Evolutionary conservation across 2,888 invertebrate species (phyloP).

Genomic region (Boloria euphrosyne): DNA sequence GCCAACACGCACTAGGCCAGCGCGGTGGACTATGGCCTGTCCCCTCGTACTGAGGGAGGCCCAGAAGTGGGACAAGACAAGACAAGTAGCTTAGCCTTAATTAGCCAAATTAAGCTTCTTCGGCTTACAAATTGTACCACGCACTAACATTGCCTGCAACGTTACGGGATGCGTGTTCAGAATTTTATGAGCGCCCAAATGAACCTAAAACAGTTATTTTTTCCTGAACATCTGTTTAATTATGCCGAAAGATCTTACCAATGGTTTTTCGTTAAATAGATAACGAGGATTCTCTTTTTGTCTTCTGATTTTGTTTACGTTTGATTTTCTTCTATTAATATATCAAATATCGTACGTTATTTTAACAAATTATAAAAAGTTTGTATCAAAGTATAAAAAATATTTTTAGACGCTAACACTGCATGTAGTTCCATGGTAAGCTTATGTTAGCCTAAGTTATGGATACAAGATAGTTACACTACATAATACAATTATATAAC

Average conservation of each 20-base stretch:
- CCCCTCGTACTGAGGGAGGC: too few species aligned
- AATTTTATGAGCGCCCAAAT: slow-evolving; percentile 68
- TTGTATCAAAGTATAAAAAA: too few species aligned
- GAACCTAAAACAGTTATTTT: slow-evolving; percentile 59
- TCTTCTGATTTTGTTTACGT: slow-evolving; percentile 11
- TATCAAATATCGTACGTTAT: too few species aligned
- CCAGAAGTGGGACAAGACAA: too few species aligned
- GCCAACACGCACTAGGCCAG: too few species aligned
- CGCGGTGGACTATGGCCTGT: too few species aligned
- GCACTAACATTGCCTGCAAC: slow-evolving; percentile 50
- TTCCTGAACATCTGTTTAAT: slow-evolving; percentile 66
- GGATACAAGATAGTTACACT: neutral
- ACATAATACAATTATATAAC: too few species aligned
- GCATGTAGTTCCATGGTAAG: neutral
- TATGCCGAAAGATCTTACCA: slow-evolving; percentile 58
- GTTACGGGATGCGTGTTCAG: slow-evolving; percentile 67
- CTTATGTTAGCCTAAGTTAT: too few species aligned
- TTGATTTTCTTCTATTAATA: neutral
- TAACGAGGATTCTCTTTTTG: slow-evolving; percentile 35
- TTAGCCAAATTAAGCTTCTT: neutral
- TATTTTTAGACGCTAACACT: neutral
- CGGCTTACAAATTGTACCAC: slow-evolving; percentile 43
- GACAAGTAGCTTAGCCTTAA: too few species aligned
- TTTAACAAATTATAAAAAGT: slow-evolving; percentile 1
- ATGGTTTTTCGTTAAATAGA: slow-evolving; percentile 46